phyloP scores from a whole-genome alignment of 30 jellyfish, hydroid and myxozoan species.

The Clytia hemisphaerica region DNA sequence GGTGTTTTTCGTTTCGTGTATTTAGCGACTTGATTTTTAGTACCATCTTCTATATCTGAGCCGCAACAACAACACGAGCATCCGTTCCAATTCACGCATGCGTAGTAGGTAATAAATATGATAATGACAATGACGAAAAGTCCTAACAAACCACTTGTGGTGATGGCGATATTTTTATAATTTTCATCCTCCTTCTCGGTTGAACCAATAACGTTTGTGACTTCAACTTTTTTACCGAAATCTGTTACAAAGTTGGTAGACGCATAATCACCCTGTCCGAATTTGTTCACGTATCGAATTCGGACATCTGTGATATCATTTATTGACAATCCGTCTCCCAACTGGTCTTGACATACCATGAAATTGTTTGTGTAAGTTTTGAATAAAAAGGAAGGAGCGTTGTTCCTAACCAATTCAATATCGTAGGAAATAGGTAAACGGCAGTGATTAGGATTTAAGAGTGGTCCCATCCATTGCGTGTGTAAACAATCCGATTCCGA shows the following conservation, averaged over 20 bases:
- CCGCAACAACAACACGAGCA: too few relatives aligned
- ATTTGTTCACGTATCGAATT: not conserved
- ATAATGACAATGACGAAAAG: too few relatives aligned
- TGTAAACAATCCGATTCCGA: not conserved
- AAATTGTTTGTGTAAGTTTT: not conserved
- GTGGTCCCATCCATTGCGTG: conserved; percentile 9
- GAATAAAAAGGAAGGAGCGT: not conserved
- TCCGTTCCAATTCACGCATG: too few relatives aligned
- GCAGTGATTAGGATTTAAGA: not conserved
- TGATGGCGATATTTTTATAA: too few relatives aligned
- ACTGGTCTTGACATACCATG: not conserved
- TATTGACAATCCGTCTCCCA: not conserved
- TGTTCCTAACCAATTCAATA: not conserved
- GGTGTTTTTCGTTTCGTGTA: too few relatives aligned
- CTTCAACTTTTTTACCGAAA: not conserved
- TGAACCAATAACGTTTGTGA: not conserved
- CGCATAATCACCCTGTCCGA: not conserved
- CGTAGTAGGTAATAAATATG: too few relatives aligned
- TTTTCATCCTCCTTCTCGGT: too few relatives aligned
- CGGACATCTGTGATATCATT: not conserved
- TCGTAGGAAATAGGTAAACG: not conserved
- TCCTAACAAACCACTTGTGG: too few relatives aligned
- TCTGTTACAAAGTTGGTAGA: not conserved
- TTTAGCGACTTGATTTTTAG: too few relatives aligned
- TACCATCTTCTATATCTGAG: too few relatives aligned